phyloP scores from a whole-genome alignment of 2,797 vertebrate species.

The Micromesistius poutassou region DNA sequence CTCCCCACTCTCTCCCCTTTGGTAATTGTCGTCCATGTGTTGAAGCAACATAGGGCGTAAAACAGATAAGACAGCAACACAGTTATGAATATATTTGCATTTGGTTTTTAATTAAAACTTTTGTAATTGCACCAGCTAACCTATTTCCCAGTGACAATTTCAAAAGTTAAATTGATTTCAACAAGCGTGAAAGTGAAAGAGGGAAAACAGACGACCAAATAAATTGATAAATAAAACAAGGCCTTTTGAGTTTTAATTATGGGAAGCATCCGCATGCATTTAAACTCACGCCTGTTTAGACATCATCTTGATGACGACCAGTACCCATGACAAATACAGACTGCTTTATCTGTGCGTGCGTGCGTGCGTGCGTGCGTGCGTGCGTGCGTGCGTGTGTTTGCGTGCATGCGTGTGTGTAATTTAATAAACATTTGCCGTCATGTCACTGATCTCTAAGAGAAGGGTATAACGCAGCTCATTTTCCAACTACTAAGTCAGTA shows the following conservation, averaged over 20 bases:
- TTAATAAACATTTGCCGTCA: too few species aligned
- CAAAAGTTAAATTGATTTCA: constrained; percentile 73
- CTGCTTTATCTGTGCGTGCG: neutral
- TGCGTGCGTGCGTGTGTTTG: neutral
- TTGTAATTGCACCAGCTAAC: constrained; percentile 68
- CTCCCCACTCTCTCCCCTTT: constrained; percentile 17
- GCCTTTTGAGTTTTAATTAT: constrained; percentile 72
- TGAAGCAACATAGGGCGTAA: constrained; percentile 66
- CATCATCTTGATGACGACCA: constrained; percentile 30
- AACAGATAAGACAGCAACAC: constrained; percentile 73
- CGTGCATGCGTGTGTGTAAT: constrained; percentile 1
- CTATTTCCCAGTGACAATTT: constrained; percentile 73
- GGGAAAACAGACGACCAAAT: constrained; percentile 56
- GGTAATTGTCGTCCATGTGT: constrained; percentile 49
- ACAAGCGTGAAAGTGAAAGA: constrained; percentile 62
- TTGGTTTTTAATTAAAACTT: constrained; percentile 75
- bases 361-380: too few species aligned
- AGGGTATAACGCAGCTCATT: neutral
- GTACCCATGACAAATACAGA: neutral
- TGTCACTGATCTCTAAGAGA: neutral
- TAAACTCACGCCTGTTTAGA: constrained; percentile 55
- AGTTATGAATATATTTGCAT: constrained; percentile 77
- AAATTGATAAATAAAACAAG: constrained; percentile 65
- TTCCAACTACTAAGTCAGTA: neutral
- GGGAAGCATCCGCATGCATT: constrained; percentile 56